phyloP scores from a whole-genome alignment of 2,113 vertebrate genomes.

The Myrmecobius fasciatus region DNA sequence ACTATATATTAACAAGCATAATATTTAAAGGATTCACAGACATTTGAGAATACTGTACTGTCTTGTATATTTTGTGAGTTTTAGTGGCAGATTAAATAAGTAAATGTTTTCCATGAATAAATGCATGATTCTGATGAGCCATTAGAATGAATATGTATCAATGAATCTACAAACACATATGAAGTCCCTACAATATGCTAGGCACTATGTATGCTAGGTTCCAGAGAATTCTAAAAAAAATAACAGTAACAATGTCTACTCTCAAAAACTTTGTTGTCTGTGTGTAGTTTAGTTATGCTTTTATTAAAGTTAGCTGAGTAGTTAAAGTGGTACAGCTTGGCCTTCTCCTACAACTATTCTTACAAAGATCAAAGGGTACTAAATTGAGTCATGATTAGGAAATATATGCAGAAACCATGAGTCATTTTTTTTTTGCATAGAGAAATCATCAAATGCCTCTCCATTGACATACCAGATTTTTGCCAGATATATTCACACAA shows the following conservation, averaged over 20 bases:
- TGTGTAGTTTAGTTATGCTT: not conserved
- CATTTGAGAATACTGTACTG: not conserved
- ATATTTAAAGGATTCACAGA: not conserved
- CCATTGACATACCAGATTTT: not conserved
- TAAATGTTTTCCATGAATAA: not conserved
- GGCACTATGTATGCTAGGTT: not conserved
- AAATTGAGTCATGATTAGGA: not conserved
- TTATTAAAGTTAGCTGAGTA: not conserved
- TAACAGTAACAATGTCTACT: not conserved
- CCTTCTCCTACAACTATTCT: no score
- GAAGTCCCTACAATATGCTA: not conserved
- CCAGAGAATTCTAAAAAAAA: not conserved
- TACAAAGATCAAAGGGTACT: not conserved
- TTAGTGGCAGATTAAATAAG: not conserved
- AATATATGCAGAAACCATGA: not conserved
- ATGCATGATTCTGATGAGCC: not conserved
- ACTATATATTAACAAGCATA: not conserved
- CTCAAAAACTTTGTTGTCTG: not conserved
- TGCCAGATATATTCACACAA: not conserved
- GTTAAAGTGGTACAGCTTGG: not conserved
- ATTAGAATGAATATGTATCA: not conserved
- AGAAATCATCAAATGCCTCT: no score
- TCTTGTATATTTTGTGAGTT: not conserved
- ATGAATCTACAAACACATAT: not conserved
- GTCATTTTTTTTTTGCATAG: not conserved